Base-by-base conservation (phyloP, 2,888 invertebrate species). In the Synergus gifuensis region DNA sequence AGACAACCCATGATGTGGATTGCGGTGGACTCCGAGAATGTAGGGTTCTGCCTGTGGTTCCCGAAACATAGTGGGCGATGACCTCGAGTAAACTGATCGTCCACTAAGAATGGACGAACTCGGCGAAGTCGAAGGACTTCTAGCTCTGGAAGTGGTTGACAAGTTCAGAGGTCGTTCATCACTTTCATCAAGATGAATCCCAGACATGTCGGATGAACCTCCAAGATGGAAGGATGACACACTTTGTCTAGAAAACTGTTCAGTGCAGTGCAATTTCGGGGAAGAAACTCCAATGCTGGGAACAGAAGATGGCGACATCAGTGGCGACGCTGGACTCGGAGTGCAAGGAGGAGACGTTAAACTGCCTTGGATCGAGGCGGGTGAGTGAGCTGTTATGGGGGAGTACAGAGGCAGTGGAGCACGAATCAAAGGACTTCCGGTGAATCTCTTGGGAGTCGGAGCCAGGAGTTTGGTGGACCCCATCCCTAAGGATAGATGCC, bases 131-230 rank as follows among this genome's bases (percentile, higher is more conserved):
- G 83, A 78, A 28, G 86, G 87, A 64, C 90, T 90, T 18, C 89
- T 87, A 11, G 87, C 87, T n/a, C 90, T 86, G 28, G 89, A 81
- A 91, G 83, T 82, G 49, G 87, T 88, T 40, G 86, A 84, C 58
- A 88, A 83, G 78, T 88, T 82, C 91, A 94, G 89, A 91, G 94
- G 86, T 92, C 93, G 81, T 91, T 88, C 88, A 28, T 87, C 88
- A 79, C 83, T 79, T 44, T 85, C 86, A 46, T 85, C 86, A 9
- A 82, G 77, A 28, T 67, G 81, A 12, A 79, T 88, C 16, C 28
- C 73, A 88, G 63, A 80, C 92, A 78, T 81, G 22, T 83, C 83
- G 4, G 80, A 76, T 11, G 82, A 80, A 0, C 76, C 58, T 0
- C 80, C 77, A 49, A 80, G 60, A 49, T 84, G 82, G 60, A 84